These are phyloP conservation scores for Dione vanillae DNA, from an alignment of 2,888 invertebrate genomes.

Conservation along the genomic window DNA sequence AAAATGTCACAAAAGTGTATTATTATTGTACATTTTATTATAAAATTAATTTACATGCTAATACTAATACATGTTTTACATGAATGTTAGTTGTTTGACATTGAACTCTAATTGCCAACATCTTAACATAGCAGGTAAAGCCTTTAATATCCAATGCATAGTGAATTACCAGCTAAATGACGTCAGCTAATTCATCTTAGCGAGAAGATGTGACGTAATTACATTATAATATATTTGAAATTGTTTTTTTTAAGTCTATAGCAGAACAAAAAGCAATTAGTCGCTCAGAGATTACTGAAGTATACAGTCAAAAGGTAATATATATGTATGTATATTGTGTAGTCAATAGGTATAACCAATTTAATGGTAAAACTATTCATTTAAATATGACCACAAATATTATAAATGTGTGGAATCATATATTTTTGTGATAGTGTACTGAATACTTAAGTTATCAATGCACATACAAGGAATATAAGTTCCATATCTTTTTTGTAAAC, in stretches of 20 bases:
- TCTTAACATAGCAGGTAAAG: conserved; percentile 27
- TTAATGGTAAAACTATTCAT: background rate
- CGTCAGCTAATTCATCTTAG: conserved; percentile 44
- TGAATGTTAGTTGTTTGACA: conserved; percentile 23
- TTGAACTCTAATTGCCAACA: conserved; percentile 29
- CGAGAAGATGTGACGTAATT: conserved; percentile 36
- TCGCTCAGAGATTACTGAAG: conserved; percentile 26
- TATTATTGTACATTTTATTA: background rate
- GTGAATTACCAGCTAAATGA: conserved; percentile 40
- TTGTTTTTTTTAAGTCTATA: conserved; percentile 7
- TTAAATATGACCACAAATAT: background rate
- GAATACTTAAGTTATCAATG: conserved; percentile 5
- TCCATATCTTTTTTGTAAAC: conserved; percentile 4
- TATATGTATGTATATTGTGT: no score
- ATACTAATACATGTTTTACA: background rate
- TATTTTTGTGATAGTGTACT: background rate
- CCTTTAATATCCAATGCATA: conserved; percentile 27
- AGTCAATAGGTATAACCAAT: no score
- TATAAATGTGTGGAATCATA: background rate
- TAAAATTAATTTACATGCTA: background rate
- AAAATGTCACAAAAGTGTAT: background rate
- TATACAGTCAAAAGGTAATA: conserved; percentile 21
- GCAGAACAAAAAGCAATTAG: conserved; percentile 33
- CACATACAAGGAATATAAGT: background rate
- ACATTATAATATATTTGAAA: conserved; percentile 7